Evolutionary conservation across 2,888 invertebrate genomes (phyloP).

Genomic region (Caenorhabditis doughertyi): DNA sequence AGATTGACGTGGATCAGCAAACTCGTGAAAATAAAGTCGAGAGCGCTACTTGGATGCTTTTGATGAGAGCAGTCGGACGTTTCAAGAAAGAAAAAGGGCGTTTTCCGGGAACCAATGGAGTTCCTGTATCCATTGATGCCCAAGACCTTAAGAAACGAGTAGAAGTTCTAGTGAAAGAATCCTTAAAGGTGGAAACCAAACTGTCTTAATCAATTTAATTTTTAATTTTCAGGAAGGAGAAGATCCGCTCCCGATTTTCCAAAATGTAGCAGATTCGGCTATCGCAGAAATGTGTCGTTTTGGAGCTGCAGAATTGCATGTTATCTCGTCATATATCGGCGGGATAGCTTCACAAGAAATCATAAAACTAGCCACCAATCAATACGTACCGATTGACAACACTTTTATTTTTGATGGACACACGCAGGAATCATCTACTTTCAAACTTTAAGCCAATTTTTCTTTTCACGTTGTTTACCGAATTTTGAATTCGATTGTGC

Average conservation of each 20-base stretch:
- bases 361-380: slow-evolving; percentile 94
- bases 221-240: slow-evolving; percentile 17
- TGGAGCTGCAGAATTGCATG: slow-evolving; percentile 89
- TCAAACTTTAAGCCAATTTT: slow-evolving; percentile 60
- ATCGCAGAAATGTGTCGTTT: slow-evolving; percentile 68
- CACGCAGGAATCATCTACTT: slow-evolving; percentile 64
- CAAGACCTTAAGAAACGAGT: slow-evolving; percentile 72
- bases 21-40: slow-evolving; percentile 24
- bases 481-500: not conserved
- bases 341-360: slow-evolving; percentile 93
- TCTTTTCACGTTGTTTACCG: not conserved
- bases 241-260: not conserved
- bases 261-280: slow-evolving; percentile 33
- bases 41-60: slow-evolving; percentile 88
- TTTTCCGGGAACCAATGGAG: slow-evolving; percentile 80
- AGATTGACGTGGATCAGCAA: slow-evolving; percentile 10
- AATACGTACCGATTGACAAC: slow-evolving; percentile 96
- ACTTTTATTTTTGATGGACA: slow-evolving; percentile 93
- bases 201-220: not conserved
- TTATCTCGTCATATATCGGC: slow-evolving; percentile 93
- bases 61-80: slow-evolving; percentile 92
- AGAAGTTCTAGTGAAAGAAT: slow-evolving; percentile 64
- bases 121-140: slow-evolving; percentile 74
- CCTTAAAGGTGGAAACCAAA: slow-evolving; percentile 26
- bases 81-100: slow-evolving; percentile 91